Base-by-base conservation (phyloP, 2,888 invertebrate species). In the Macaria liturata region DNA sequence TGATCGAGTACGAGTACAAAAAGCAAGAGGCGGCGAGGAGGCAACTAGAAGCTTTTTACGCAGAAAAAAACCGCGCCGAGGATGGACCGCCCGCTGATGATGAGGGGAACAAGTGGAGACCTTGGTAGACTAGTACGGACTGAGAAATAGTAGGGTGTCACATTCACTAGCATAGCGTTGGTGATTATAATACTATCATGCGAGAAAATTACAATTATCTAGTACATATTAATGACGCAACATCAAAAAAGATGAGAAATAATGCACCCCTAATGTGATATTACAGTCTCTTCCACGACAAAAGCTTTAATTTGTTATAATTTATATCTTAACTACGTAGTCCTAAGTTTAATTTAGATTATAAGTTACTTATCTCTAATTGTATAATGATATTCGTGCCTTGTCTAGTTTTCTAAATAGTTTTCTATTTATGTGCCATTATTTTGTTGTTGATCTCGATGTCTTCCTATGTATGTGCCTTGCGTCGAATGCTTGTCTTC, bases 221-320 rank as follows among this genome's bases (percentile, higher is more conserved):
- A 20, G 20, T 20, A 20, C 20, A 20, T 20, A 20, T 20, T 20
- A 20, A 20, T 20, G 20, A 20, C 20, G 20, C 20, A 20, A 20
- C 20, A 20, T 20, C 20, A 20, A 20, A 20, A 20, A 20, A 20
- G 20, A 20, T 20, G 2, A 20, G 2, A 20, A 20, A 7, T 37
- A 7, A 6, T 37, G 7, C 37, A 54, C 44, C 54, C 64, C 71
- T 64, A 82, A 83, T 91, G 91, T 91, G 91, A 91, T 91, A 90
- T 81, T 75, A 71, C 81, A 85, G 81, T 83, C 79, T 89, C 88
- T 88, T 91, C 89, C 90, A 89, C 72, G 76, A 84, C 70, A 84
- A 37, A 91, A 91, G 91, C 91, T 91, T 91, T 91, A 91, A 91
- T 88, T 91, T 78, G 84, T 82, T 85, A 74, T 88, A 87, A 84